phyloP scores from a whole-genome alignment of 2,113 vertebrate genomes.

The Amphiprion ocellaris region DNA sequence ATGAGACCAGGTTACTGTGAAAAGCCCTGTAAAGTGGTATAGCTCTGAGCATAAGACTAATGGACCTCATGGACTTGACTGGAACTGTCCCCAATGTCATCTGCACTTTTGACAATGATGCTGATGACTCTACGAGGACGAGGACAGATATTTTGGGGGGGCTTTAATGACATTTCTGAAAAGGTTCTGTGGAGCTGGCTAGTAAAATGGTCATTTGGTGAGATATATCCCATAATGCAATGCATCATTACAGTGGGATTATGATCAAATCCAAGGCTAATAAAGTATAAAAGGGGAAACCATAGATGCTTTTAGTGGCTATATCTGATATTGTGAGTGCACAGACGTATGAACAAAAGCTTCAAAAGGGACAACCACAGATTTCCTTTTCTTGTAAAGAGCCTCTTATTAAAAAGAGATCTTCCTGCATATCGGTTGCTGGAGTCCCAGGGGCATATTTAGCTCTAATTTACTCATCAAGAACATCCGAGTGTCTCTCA shows the following conservation, averaged over 20 bases:
- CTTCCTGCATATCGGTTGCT: conserved; percentile 65
- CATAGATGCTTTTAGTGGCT: not conserved
- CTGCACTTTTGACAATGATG: conserved; percentile 55
- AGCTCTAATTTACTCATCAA: conserved; percentile 81
- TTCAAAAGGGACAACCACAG: conserved; percentile 63
- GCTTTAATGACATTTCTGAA: conserved; percentile 23
- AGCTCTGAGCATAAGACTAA: conserved; percentile 70
- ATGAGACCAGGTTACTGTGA: conserved; percentile 71
- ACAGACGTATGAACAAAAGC: conserved; percentile 37
- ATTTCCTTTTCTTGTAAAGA: conserved; percentile 51
- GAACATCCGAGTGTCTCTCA: conserved; percentile 79
- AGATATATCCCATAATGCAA: not conserved
- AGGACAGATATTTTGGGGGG: conserved; percentile 8
- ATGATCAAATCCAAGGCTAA: conserved; percentile 8
- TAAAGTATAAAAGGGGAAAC: not conserved
- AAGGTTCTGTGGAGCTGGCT: not conserved
- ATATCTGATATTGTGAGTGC: conserved; percentile 2
- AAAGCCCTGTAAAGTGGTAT: conserved; percentile 68
- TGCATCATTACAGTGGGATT: not conserved
- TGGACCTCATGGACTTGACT: conserved; percentile 65
- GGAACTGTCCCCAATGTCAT: conserved; percentile 68
- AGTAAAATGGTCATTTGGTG: conserved; percentile 1
- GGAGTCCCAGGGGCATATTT: conserved; percentile 76
- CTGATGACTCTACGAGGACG: conserved; percentile 46
- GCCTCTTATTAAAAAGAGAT: conserved; percentile 60